Evolutionary conservation across 2,888 invertebrate genomes (phyloP).

Genomic region (Tinea trinotella): DNA sequence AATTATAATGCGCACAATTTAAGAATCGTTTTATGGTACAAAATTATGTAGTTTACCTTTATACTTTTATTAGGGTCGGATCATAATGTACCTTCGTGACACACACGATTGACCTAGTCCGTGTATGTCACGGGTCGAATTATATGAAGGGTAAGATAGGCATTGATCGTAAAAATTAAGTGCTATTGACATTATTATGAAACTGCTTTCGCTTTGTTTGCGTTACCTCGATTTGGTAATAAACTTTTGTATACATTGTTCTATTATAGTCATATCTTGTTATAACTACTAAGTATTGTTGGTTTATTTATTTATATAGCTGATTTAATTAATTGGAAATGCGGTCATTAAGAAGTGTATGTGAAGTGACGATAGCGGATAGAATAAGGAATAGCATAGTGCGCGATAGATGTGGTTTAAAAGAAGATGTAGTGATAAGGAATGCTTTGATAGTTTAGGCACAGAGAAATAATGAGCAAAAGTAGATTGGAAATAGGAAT

Average conservation of each 20-base stretch:
- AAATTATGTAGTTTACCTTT: slow-evolving; percentile 43
- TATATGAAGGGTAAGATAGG: slow-evolving; percentile 17
- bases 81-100: slow-evolving; percentile 37
- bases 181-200: slow-evolving; percentile 14
- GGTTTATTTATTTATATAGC: too few species aligned
- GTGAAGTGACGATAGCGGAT: too few species aligned
- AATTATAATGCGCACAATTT: slow-evolving; percentile 20
- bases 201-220: slow-evolving; percentile 12
- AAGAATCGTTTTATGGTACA: slow-evolving; percentile 45
- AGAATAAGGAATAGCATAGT: too few species aligned
- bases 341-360: too few species aligned
- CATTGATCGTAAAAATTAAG: slow-evolving; percentile 18
- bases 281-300: too few species aligned
- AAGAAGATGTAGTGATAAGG: too few species aligned
- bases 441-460: too few species aligned
- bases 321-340: too few species aligned
- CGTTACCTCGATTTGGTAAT: not conserved
- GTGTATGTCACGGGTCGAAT: slow-evolving; percentile 9
- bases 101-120: slow-evolving; percentile 46
- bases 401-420: too few species aligned
- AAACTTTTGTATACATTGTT: not conserved
- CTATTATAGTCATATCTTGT: too few species aligned
- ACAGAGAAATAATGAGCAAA: too few species aligned
- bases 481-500: too few species aligned
- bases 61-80: slow-evolving; percentile 23